These are phyloP conservation scores for Tineola bisselliella DNA, from an alignment of 2,888 invertebrate genomes.

Conservation along the genomic window DNA sequence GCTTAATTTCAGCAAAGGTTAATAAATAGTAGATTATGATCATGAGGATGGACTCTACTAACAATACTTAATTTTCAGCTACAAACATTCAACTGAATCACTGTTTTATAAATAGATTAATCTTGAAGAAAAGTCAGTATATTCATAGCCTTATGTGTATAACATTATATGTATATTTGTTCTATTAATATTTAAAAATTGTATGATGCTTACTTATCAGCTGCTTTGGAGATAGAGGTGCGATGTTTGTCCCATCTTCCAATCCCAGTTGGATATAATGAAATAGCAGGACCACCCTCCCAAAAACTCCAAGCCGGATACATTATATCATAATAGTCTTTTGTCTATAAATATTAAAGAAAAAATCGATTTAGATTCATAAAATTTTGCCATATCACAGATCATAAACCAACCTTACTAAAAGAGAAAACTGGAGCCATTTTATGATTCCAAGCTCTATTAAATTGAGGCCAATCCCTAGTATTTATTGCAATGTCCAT, in stretches of 20 bases:
- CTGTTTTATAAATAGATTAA: too few species aligned
- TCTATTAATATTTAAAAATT: too few species aligned
- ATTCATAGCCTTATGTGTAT: too few species aligned
- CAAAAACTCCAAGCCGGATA: constrained; percentile 98
- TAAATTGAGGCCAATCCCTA: constrained; percentile 92
- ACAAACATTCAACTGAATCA: too few species aligned
- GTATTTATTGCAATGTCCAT: constrained; percentile 90
- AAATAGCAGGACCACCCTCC: constrained; percentile 97
- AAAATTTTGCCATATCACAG: neutral
- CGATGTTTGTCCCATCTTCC: constrained; percentile 93
- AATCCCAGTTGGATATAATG: constrained; percentile 90
- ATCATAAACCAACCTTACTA: constrained; percentile 76
- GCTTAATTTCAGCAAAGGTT: too few species aligned
- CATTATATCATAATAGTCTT: constrained; percentile 88
- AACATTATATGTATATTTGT: too few species aligned
- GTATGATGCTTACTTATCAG: constrained; percentile 52
- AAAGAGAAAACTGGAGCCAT: constrained; percentile 92
- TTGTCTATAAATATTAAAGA: constrained; percentile 62
- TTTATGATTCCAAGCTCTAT: constrained; percentile 65
- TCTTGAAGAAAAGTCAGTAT: too few species aligned
- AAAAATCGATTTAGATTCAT: too few species aligned
- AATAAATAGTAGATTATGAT: too few species aligned
- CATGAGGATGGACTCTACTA: too few species aligned
- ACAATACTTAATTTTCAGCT: too few species aligned
- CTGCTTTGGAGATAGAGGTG: constrained; percentile 72